Base-by-base conservation (phyloP, 2,888 invertebrate species). In the Lepas anatifera region DNA sequence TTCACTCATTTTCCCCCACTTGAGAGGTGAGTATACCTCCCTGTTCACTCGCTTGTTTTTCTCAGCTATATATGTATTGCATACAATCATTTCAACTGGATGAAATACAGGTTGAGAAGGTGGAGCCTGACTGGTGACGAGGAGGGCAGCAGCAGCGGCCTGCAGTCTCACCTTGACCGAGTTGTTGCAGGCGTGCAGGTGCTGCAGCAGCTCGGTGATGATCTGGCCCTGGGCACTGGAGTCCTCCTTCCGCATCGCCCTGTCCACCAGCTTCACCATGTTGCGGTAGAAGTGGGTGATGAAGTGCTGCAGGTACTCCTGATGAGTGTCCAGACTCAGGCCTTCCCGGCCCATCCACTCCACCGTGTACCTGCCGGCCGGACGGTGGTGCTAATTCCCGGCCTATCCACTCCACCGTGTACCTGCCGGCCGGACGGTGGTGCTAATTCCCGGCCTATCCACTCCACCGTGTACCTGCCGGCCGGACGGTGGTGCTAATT, bases 271-370 rank as follows among this genome's bases (percentile, higher is more conserved):
- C 32, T 73, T 73, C 41, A 72, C 72, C 67, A 74, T 73, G 75
- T 92, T 92, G 78, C 92, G 89, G 80, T 95, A 95, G 81, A 95
- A 97, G 78, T 95, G 95, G 0, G 91, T 87, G 74, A 95, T 92
- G 79, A 97, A 97, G 76, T 95, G 90, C 78, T 92, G 91, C 22
- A 97, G 83, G 78, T 97, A 98, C 78, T 96, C 95, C 70, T 89
- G 87, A 77, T 97, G 96, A 0, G 95, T 93, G 78, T 95, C 95
- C 3, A 87, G 85, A 77, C 95, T 95, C 41, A 98, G 82, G 41
- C 97, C 97, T 78, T 95, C 95, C 68, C 96, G 85, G 0, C 96
- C 96, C 64, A 94, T 92, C 98, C 98, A 98, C 78, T 97, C 96
- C 0, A 98, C 93, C 0, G 92, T 93, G 77, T 94, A 94, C 76